Conservation (phyloP, 2,888 invertebrate genomes). For the Tipula vernalis region DNA sequence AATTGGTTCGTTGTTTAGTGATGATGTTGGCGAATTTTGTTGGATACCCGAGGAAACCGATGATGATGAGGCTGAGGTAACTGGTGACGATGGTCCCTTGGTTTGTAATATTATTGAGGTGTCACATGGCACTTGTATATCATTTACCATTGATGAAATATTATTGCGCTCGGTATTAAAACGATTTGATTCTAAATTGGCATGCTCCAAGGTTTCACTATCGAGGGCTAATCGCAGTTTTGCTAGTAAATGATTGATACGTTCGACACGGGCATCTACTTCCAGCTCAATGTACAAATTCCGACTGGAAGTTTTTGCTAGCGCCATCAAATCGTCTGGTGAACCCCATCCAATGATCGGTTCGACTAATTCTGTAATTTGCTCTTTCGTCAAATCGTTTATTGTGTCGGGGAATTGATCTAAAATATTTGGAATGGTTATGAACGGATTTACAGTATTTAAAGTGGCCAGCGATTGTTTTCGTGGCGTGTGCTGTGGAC, state of each 20-base stretch:
- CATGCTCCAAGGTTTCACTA: conserved; percentile 48
- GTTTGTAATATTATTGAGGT: conserved; percentile 16
- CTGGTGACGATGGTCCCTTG: conserved; percentile 13
- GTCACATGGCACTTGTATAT: conserved; percentile 14
- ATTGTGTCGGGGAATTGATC: conserved; percentile 27
- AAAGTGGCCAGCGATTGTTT: conserved; percentile 47
- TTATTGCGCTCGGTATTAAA: conserved; percentile 38
- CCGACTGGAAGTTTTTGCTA: conserved; percentile 78
- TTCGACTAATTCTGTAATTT: conserved; percentile 28
- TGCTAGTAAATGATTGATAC: conserved; percentile 73
- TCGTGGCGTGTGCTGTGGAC: conserved; percentile 60
- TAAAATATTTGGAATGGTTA: conserved; percentile 27
- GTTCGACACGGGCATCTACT: conserved; percentile 53
- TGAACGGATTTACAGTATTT: conserved; percentile 42
- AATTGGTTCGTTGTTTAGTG: conserved; percentile 20
- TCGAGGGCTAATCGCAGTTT: conserved; percentile 65
- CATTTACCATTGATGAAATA: conserved; percentile 14
- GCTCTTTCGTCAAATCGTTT: conserved; percentile 25
- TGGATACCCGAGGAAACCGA: not conserved
- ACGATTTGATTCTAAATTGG: conserved; percentile 31
- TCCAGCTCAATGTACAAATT: conserved; percentile 62
- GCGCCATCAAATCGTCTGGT: conserved; percentile 74
- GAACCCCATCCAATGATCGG: conserved; percentile 27
- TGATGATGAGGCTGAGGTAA: not conserved
- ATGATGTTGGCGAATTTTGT: not conserved